Evolutionary conservation across 2,888 invertebrate species (phyloP).

Genomic region (Dryobota labecula): DNA sequence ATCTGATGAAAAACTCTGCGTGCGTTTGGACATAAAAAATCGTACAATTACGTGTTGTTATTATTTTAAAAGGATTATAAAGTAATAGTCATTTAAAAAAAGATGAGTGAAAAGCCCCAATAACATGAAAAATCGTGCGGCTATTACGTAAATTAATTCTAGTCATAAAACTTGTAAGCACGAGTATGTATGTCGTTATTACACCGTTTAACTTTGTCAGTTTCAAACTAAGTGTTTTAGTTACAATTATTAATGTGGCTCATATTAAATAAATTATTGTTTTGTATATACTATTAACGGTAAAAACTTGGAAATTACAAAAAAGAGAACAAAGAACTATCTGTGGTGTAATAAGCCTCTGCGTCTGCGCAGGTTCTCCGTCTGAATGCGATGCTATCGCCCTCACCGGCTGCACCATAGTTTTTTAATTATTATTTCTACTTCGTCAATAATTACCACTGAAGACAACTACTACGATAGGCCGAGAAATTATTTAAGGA

Average conservation of each 20-base stretch:
- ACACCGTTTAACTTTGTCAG: constrained; percentile 42
- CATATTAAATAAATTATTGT: constrained; percentile 34
- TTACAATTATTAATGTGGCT: constrained; percentile 30
- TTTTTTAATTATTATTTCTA: constrained; percentile 63
- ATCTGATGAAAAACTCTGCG: neutral
- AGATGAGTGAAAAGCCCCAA: neutral
- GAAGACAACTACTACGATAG: constrained; percentile 11
- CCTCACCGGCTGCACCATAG: constrained; percentile 52
- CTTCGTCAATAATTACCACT: constrained; percentile 39
- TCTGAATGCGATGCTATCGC: constrained; percentile 65
- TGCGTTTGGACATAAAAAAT: neutral
- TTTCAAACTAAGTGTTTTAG: constrained; percentile 41
- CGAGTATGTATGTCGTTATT: constrained; percentile 27
- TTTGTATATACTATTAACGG: constrained; percentile 37
- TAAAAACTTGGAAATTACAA: constrained; percentile 44
- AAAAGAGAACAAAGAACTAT: constrained; percentile 49
- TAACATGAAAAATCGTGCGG: constrained; percentile 30
- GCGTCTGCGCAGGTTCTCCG: constrained; percentile 52
- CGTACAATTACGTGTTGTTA: too few relatives aligned
- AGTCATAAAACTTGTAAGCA: constrained; percentile 33
- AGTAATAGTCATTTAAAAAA: neutral
- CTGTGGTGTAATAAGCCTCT: constrained; percentile 38
- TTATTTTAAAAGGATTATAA: too few relatives aligned
- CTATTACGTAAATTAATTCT: constrained; percentile 33
- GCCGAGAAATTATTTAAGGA: neutral